Evolutionary conservation across 1,140 invertebrate genomes (phyloP).

Genomic region (Thereuonema tuberculata): DNA sequence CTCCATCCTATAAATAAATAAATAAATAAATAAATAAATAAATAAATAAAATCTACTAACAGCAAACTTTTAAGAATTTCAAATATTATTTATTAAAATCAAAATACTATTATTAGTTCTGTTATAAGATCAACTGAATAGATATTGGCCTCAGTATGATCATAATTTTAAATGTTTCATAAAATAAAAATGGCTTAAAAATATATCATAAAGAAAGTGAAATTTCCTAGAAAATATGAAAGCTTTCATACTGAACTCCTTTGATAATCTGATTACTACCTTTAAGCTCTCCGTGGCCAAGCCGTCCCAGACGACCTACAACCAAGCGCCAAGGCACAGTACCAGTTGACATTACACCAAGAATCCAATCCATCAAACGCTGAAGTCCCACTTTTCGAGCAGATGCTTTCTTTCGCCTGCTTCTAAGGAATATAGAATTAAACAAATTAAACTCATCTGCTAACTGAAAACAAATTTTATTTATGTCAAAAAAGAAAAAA

Average conservation of each 20-base stretch:
- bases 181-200: too few species aligned
- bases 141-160: too few species aligned
- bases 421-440: slow-evolving; percentile 33
- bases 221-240: too few species aligned
- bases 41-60: slow-evolving; percentile 4
- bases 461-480: not conserved
- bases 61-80: too few species aligned
- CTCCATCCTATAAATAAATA: slow-evolving; percentile 58
- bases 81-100: too few species aligned
- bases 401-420: slow-evolving; percentile 67
- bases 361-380: slow-evolving; percentile 93
- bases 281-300: slow-evolving; percentile 94
- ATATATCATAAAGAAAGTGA: too few species aligned
- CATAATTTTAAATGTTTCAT: too few species aligned
- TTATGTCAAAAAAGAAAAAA: too few species aligned
- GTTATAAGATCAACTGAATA: too few species aligned
- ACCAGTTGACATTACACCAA: slow-evolving; percentile 83
- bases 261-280: slow-evolving; percentile 41
- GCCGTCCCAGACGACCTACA: slow-evolving; percentile 84
- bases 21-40: not conserved
- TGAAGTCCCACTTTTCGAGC: slow-evolving; percentile 75
- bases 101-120: too few species aligned
- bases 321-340: slow-evolving; percentile 89
- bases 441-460: not conserved
- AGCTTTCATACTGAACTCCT: too few species aligned